These are phyloP conservation scores for Neocrepidodera transversa DNA, from an alignment of 2,888 invertebrate species.

Conservation along the genomic window DNA sequence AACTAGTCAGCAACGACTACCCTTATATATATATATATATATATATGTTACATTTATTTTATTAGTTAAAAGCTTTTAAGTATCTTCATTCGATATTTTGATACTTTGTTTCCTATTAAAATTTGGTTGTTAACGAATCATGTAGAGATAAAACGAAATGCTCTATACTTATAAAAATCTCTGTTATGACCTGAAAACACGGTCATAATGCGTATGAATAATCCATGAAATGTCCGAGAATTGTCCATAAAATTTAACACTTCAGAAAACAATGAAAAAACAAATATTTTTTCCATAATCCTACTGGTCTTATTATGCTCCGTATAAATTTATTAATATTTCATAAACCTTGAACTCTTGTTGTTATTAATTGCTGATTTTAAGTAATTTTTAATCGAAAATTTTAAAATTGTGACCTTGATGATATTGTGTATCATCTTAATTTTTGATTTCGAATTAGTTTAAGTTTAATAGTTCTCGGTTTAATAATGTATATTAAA, in stretches of 20 bases:
- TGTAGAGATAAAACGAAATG: not conserved
- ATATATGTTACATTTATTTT: not conserved
- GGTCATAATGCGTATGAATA: too few species aligned
- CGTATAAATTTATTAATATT: too few species aligned
- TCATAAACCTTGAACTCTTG: not conserved
- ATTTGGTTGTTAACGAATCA: not conserved
- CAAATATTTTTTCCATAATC: too few species aligned
- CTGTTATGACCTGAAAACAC: too few species aligned
- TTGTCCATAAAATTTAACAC: too few species aligned
- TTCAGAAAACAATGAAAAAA: too few species aligned
- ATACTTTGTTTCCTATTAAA: not conserved
- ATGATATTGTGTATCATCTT: not conserved
- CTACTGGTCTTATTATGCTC: too few species aligned
- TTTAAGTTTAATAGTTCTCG: not conserved
- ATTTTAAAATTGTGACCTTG: not conserved
- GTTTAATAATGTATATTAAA: constrained; percentile 4
- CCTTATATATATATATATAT: too few species aligned
- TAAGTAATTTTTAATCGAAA: not conserved
- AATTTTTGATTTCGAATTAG: too few species aligned
- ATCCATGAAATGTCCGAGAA: too few species aligned
- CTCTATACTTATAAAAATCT: not conserved
- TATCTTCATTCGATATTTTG: not conserved
- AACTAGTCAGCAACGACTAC: too few species aligned
- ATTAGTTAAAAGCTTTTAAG: not conserved
- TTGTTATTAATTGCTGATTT: too few species aligned